Evolutionary conservation across 2,888 invertebrate genomes (phyloP).

Genomic region (Volucella inanis): DNA sequence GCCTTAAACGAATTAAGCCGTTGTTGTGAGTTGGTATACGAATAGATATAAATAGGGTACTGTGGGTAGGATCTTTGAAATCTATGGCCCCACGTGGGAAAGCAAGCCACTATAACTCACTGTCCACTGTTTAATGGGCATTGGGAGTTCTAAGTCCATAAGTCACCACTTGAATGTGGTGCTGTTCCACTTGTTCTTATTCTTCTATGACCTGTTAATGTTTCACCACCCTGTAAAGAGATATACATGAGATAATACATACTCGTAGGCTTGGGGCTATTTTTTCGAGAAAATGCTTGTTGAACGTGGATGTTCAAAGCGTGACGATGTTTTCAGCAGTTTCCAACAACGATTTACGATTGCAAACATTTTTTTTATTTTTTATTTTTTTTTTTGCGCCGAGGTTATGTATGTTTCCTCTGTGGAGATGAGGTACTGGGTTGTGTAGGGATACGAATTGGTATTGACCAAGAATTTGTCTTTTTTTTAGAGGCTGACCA

Average conservation of each 20-base stretch:
- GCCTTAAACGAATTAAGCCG: conserved; percentile 8
- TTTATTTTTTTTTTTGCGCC: not conserved
- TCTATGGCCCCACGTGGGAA: conserved; percentile 35
- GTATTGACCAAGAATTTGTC: too few relatives aligned
- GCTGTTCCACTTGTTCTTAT: not conserved
- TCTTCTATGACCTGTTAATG: conserved; percentile 2
- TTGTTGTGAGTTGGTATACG: not conserved
- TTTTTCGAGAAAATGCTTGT: too few relatives aligned
- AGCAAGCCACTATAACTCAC: conserved; percentile 60
- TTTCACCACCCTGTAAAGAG: conserved; percentile 4
- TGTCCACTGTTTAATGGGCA: conserved; percentile 66
- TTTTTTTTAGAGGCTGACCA: too few relatives aligned
- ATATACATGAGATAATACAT: conserved; percentile 13
- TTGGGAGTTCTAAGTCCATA: conserved; percentile 38
- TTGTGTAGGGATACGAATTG: too few relatives aligned
- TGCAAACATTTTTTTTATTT: conserved; percentile 33
- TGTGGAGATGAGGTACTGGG: not conserved
- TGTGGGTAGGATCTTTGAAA: not conserved
- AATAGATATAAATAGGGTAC: not conserved
- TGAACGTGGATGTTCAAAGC: not conserved
- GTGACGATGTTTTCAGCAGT: conserved; percentile 50
- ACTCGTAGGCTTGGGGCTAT: too few relatives aligned
- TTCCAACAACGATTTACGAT: conserved; percentile 47
- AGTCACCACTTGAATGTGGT: conserved; percentile 22
- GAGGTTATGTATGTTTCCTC: conserved; percentile 39